Evolutionary conservation across 2,113 vertebrate genomes (phyloP).

Genomic region (Romanogobio albipinnatus): DNA sequence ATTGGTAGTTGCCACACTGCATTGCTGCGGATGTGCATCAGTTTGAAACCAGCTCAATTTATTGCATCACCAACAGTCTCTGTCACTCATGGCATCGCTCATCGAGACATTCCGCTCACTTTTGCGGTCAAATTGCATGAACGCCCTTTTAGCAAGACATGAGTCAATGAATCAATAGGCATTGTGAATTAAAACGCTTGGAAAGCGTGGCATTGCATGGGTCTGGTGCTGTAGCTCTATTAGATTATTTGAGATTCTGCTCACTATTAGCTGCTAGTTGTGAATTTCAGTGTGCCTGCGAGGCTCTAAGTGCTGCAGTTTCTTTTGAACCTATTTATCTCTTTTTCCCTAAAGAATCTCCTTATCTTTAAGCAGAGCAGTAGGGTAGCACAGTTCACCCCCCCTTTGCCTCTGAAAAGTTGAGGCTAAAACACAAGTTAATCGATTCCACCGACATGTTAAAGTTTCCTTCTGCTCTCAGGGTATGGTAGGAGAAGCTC

Average conservation of each 20-base stretch:
- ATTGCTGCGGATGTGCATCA: not conserved
- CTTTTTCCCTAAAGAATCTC: not conserved
- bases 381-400: not conserved
- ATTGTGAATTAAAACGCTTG: not conserved
- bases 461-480: not conserved
- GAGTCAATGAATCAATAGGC: not conserved
- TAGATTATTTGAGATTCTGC: not conserved
- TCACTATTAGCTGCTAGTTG: not conserved
- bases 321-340: not conserved
- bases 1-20: not conserved
- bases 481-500: not conserved
- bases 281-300: not conserved
- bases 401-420: not conserved
- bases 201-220: not conserved
- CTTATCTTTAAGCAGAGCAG: constrained; percentile 8
- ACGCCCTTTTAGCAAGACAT: not conserved
- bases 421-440: not conserved
- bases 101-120: not conserved
- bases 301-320: not conserved
- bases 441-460: not conserved
- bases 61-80: not conserved
- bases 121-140: not conserved
- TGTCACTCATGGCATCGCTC: not conserved
- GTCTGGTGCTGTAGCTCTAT: not conserved
- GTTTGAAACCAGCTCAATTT: not conserved